Percentiles rank a stretch among this genome's conserved stretches.
These are phyloP conservation scores for Drosophila sproati DNA, from an alignment of 1,140 invertebrate species.

Conservation along the genomic window DNA sequence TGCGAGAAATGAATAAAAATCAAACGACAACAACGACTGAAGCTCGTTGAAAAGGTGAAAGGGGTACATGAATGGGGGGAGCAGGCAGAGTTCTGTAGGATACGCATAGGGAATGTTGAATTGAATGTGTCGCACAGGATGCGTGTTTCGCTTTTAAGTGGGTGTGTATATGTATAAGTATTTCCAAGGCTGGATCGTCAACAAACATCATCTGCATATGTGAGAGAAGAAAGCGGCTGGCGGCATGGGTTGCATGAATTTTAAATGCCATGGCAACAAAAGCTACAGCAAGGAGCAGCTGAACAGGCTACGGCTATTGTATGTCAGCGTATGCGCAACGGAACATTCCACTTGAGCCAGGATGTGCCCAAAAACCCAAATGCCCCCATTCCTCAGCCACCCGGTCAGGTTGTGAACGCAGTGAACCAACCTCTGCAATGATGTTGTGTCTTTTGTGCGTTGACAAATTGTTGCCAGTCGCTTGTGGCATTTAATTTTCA, in stretches of 20 bases:
- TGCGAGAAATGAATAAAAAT: conserved; percentile 83
- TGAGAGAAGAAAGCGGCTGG: conserved; percentile 46
- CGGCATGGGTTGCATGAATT: conserved; percentile 74
- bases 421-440: conserved; percentile 23
- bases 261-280: conserved; percentile 66
- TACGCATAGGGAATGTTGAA: conserved; percentile 53
- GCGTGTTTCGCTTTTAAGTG: conserved; percentile 53
- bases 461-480: conserved; percentile 51
- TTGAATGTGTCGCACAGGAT: conserved; percentile 79
- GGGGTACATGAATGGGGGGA: conserved; percentile 43
- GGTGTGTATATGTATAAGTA: not conserved
- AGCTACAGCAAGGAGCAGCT: conserved; percentile 20
- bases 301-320: conserved; percentile 40
- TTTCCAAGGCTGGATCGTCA: conserved; percentile 49
- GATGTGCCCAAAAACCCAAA: conserved; percentile 43
- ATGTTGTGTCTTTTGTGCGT: conserved; percentile 31
- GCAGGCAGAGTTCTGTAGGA: conserved; percentile 16
- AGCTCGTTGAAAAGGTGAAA: conserved; percentile 66
- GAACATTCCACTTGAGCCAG: conserved; percentile 71
- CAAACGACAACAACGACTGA: conserved; percentile 63
- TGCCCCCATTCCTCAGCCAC: not conserved
- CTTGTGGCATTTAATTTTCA: conserved; percentile 67
- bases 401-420: not conserved
- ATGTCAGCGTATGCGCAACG: conserved; percentile 50
- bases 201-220: conserved; percentile 69